A percentile compares a stretch with the other conserved stretches of the same genome.
Conservation (phyloP, 2,113 vertebrate species). For the Oceanodroma tethys region DNA sequence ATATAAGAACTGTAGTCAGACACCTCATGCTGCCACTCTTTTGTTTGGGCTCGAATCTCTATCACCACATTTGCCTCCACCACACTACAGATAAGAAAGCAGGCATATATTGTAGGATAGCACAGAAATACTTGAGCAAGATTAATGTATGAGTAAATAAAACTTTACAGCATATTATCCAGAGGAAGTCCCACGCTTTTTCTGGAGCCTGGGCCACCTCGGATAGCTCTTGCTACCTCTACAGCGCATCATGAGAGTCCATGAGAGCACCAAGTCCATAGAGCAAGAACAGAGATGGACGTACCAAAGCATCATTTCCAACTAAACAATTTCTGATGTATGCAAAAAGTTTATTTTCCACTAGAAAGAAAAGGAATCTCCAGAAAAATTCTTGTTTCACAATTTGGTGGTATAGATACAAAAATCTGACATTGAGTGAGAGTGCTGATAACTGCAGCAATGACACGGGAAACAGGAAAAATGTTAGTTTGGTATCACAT, state of each 20-base stretch:
- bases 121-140: neutral
- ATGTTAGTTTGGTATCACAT: neutral
- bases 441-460: neutral
- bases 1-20: neutral
- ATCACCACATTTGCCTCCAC: neutral
- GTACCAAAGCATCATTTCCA: neutral
- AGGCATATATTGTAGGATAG: neutral
- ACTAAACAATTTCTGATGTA: neutral
- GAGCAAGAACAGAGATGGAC: neutral
- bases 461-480: neutral
- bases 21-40: neutral
- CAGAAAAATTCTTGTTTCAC: neutral
- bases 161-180: neutral
- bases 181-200: neutral
- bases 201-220: neutral
- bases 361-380: neutral
- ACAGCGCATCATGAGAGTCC: neutral
- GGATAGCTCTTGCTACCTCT: neutral
- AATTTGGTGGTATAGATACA: neutral
- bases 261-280: fast-evolving
- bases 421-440: neutral
- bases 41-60: neutral
- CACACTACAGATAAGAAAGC: neutral
- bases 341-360: neutral
- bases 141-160: neutral